These are phyloP conservation scores for Ailurus styani DNA, from an alignment of 2,113 vertebrate species.

Conservation along the genomic window DNA sequence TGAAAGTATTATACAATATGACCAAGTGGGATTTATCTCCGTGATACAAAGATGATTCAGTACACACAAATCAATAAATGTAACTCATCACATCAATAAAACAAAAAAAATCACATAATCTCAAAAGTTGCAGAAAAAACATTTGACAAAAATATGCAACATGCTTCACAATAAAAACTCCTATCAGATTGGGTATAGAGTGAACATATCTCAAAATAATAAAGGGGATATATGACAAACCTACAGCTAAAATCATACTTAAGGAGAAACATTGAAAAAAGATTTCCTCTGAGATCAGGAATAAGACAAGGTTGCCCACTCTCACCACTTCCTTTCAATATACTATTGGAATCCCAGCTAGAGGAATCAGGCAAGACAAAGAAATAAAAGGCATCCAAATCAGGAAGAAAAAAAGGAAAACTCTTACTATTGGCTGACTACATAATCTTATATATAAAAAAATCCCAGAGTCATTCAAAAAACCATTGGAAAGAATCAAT, in stretches of 20 bases:
- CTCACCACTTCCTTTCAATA: background rate
- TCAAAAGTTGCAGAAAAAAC: background rate
- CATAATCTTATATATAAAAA: background rate
- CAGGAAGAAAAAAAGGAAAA: background rate
- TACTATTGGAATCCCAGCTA: background rate
- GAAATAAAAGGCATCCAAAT: background rate
- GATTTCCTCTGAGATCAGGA: background rate
- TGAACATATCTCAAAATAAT: background rate
- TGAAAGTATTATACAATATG: background rate
- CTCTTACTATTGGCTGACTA: background rate
- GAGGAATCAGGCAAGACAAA: background rate
- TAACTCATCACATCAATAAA: background rate
- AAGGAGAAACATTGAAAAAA: background rate
- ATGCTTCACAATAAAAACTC: background rate
- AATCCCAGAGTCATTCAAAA: background rate
- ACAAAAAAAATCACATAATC: background rate
- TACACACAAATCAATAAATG: background rate
- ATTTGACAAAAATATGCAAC: background rate
- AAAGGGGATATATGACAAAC: background rate
- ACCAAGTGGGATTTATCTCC: background rate
- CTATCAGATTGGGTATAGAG: background rate
- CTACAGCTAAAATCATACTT: background rate
- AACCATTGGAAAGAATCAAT: background rate
- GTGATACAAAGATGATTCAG: background rate
- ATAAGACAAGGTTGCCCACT: background rate